Percentiles rank a stretch among this genome's conserved stretches.
Evolutionary conservation across 2,888 invertebrate species (phyloP).

Genomic region (Desoria tigrina): DNA sequence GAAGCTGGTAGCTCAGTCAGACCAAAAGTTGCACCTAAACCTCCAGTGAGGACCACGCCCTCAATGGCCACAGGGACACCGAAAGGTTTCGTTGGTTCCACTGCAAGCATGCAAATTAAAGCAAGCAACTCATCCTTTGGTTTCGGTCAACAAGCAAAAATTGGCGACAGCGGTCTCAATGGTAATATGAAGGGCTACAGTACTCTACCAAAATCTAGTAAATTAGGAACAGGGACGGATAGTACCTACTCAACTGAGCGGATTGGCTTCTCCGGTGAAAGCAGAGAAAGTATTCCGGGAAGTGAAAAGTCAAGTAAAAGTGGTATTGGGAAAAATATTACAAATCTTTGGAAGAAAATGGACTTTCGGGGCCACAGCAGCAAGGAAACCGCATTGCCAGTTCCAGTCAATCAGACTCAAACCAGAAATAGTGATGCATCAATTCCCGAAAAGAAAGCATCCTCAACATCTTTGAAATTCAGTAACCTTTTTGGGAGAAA

Average conservation of each 20-base stretch:
- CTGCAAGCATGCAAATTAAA: constrained; percentile 38
- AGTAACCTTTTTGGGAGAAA: constrained; percentile 41
- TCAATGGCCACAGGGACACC: constrained; percentile 20
- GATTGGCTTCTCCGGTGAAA: constrained; percentile 26
- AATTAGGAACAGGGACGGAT: constrained; percentile 29
- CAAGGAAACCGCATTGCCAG: constrained; percentile 17
- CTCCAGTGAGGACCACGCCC: constrained; percentile 48
- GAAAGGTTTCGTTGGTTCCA: constrained; percentile 25
- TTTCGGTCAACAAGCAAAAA: constrained; percentile 35
- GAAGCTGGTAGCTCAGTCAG: constrained; percentile 12
- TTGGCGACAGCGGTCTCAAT: constrained; percentile 14
- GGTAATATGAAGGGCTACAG: constrained; percentile 45
- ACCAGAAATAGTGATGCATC: neutral
- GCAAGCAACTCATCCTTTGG: constrained; percentile 43
- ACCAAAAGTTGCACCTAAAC: constrained; percentile 51
- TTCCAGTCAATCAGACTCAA: constrained; percentile 1
- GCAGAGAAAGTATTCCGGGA: constrained; percentile 38
- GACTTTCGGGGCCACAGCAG: constrained; percentile 36
- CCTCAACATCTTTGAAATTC: constrained; percentile 26
- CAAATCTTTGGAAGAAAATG: constrained; percentile 44
- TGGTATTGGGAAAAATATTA: constrained; percentile 40
- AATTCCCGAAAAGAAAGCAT: constrained; percentile 6
- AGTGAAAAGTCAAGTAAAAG: constrained; percentile 26
- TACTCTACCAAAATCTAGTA: constrained; percentile 45
- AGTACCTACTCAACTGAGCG: constrained; percentile 27